A percentile compares a stretch with the other conserved stretches of the same genome.
Conservation (phyloP, 2,113 vertebrate species). For the Eurypyga helias region DNA sequence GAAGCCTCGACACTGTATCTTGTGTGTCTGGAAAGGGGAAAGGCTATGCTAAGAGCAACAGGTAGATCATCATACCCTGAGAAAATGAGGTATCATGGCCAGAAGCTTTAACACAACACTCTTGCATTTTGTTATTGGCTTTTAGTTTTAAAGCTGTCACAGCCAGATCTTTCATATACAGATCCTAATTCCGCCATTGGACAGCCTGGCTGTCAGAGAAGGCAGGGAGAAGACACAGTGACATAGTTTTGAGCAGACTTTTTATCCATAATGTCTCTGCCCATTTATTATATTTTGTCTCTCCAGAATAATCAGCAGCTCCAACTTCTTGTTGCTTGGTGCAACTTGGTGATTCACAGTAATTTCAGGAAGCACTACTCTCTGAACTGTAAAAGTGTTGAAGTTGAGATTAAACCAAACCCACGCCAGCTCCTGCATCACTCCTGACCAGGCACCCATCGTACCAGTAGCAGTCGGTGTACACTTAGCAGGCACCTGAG, state of each 20-base stretch:
- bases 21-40: background rate
- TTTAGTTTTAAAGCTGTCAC: background rate
- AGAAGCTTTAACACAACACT: background rate
- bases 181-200: background rate
- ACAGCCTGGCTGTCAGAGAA: background rate
- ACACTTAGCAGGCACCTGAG: too few relatives aligned
- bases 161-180: background rate
- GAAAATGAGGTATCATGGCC: background rate
- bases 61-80: background rate
- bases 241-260: background rate
- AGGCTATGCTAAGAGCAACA: background rate
- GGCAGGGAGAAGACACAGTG: background rate
- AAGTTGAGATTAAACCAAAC: background rate
- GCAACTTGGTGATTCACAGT: background rate
- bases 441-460: background rate
- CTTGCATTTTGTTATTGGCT: background rate
- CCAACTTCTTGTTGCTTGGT: background rate
- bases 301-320: background rate
- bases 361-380: background rate
- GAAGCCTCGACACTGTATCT: background rate
- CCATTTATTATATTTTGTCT: background rate
- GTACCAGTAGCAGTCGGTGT: rapidly evolving
- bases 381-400: rapidly evolving
- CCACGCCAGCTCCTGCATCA: rapidly evolving
- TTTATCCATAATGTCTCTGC: background rate